Evolutionary conservation across 2,797 vertebrate species (phyloP).

Genomic region (Peromyscus nudipes): DNA sequence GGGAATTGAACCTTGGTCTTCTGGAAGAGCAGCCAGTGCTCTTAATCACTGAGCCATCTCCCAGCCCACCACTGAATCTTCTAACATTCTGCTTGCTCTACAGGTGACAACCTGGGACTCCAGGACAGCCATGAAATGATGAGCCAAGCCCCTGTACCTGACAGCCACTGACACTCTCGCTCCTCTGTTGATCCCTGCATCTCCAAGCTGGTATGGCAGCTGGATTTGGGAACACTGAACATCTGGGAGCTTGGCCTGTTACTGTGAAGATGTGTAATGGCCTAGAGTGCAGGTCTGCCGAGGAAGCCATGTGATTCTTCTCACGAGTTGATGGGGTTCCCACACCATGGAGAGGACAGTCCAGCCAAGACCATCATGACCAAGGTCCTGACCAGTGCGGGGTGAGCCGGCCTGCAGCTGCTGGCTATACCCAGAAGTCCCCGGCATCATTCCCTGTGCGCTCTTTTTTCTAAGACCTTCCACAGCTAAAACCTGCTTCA

Average conservation of each 20-base stretch:
- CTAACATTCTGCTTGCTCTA: background rate
- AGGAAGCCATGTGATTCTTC: rapidly evolving
- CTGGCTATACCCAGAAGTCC: constrained; percentile 74
- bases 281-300: rapidly evolving
- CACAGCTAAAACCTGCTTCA: constrained; percentile 84
- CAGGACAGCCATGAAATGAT: background rate
- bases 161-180: background rate
- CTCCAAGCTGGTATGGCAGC: background rate
- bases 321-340: no score
- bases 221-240: no score
- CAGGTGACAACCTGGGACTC: constrained; percentile 2
- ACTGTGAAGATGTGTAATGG: background rate
- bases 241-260: background rate
- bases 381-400: background rate
- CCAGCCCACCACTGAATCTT: background rate
- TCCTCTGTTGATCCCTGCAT: background rate
- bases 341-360: rapidly evolving
- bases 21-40: background rate
- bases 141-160: rapidly evolving
- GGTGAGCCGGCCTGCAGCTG: constrained; percentile 59
- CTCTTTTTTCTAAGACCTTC: constrained; percentile 61
- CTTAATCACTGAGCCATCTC: background rate
- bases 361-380: background rate
- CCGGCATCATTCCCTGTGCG: constrained; percentile 69
- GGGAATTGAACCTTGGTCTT: background rate